Conservation (phyloP, 2,113 vertebrate genomes). For the Heteronetta atricapilla region DNA sequence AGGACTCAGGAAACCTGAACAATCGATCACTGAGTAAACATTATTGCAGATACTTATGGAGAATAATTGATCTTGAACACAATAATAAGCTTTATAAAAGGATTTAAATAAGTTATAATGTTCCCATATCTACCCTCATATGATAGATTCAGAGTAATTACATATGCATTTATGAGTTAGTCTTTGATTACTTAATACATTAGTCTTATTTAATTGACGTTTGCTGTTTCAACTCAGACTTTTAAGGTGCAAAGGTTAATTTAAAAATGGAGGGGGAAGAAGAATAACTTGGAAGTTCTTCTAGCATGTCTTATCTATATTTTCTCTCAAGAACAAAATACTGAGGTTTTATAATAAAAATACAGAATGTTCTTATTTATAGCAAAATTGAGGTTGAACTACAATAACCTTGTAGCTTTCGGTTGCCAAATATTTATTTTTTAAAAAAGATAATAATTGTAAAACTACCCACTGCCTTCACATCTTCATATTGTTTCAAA, state of each 20-base stretch:
- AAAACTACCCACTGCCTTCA: not conserved
- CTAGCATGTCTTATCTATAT: not conserved
- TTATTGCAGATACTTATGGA: constrained; percentile 50
- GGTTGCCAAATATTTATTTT: constrained; percentile 18
- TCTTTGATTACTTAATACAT: not conserved
- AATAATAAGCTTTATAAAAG: constrained; percentile 58
- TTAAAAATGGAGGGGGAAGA: not conserved
- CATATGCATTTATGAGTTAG: not conserved
- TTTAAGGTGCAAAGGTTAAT: not conserved
- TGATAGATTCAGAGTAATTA: constrained; percentile 26
- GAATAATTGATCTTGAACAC: constrained; percentile 38
- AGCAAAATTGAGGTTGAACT: constrained; percentile 18
- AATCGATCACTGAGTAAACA: constrained; percentile 64
- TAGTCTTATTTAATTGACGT: not conserved
- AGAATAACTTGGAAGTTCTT: not conserved
- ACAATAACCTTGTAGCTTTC: constrained; percentile 8
- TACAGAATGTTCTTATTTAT: constrained; percentile 27
- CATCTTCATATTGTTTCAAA: constrained; percentile 23
- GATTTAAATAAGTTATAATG: constrained; percentile 29
- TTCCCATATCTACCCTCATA: not conserved
- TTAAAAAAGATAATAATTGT: not conserved
- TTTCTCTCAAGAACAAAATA: not conserved
- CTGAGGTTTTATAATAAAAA: not conserved
- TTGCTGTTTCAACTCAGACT: not conserved
- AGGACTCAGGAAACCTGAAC: constrained; percentile 62